These are phyloP conservation scores for Mohoua ochrocephala DNA, from an alignment of 2,113 vertebrate species.

Conservation along the genomic window DNA sequence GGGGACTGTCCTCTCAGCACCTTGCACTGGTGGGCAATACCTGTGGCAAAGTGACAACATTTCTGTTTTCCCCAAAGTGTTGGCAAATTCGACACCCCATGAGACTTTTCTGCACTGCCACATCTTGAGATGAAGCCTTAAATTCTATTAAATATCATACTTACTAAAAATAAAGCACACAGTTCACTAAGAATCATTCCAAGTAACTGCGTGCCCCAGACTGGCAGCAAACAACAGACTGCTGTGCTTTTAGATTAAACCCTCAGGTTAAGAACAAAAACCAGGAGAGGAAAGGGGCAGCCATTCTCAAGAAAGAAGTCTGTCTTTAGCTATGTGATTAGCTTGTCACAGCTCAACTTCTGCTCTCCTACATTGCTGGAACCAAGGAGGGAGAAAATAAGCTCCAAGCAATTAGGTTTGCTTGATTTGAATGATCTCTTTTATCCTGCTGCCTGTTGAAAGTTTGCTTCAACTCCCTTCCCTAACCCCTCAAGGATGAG, in stretches of 20 bases:
- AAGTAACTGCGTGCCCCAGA: background rate
- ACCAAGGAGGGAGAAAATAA: background rate
- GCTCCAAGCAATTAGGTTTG: background rate
- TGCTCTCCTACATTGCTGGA: background rate
- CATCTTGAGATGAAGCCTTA: background rate
- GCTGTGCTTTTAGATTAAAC: background rate
- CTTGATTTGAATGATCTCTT: background rate
- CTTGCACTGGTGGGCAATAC: background rate
- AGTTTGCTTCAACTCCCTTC: background rate
- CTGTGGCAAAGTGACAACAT: background rate
- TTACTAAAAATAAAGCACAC: background rate
- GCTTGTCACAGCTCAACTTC: background rate
- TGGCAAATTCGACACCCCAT: background rate
- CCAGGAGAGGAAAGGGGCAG: background rate
- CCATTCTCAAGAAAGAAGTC: background rate
- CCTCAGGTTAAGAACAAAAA: background rate
- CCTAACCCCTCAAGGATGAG: background rate
- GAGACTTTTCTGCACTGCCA: background rate
- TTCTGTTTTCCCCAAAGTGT: background rate
- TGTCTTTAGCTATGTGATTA: background rate
- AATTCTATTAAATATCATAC: background rate
- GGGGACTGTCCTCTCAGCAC: accelerated
- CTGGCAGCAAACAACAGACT: background rate
- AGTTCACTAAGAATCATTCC: background rate
- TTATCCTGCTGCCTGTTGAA: background rate